Evolutionary conservation across 2,888 invertebrate species (phyloP).

Genomic region (Leptarthrus brevirostris): DNA sequence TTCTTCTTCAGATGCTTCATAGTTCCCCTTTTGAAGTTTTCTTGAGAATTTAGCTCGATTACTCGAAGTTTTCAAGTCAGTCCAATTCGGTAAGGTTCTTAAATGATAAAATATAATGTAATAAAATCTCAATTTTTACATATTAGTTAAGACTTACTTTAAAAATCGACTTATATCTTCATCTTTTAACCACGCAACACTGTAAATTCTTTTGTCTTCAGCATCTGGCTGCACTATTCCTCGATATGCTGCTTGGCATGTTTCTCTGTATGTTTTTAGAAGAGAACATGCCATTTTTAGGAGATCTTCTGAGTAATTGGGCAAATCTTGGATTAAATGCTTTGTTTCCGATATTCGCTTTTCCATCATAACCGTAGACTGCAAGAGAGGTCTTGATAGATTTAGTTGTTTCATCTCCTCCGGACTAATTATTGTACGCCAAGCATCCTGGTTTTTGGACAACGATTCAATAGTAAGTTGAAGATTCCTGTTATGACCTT

Average conservation of each 20-base stretch:
- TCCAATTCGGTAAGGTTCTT: conserved; percentile 84
- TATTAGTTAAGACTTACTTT: conserved; percentile 71
- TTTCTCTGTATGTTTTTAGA: conserved; percentile 78
- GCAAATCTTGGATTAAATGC: conserved; percentile 76
- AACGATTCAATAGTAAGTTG: conserved; percentile 74
- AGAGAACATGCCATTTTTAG: conserved; percentile 78
- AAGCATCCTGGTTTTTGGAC: conserved; percentile 80
- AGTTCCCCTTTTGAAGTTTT: conserved; percentile 62
- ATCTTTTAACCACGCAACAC: conserved; percentile 91
- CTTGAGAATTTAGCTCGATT: conserved; percentile 58
- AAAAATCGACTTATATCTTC: conserved; percentile 94
- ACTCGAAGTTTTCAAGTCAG: conserved; percentile 71
- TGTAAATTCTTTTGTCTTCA: conserved; percentile 82
- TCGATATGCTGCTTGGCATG: conserved; percentile 78
- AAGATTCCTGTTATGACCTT: conserved; percentile 73
- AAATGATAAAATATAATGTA: conserved; percentile 35
- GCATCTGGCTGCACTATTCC: conserved; percentile 82
- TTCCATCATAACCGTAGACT: conserved; percentile 81
- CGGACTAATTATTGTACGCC: conserved; percentile 79
- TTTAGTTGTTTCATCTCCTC: conserved; percentile 75
- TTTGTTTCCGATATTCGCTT: conserved; percentile 72
- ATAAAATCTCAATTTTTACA: too few species aligned
- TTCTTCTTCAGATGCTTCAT: conserved; percentile 76
- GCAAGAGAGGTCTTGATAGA: conserved; percentile 73
- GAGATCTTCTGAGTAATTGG: conserved; percentile 80